Base-by-base conservation (phyloP, 1,140 invertebrate species). In the Tetramorium alpestre region DNA sequence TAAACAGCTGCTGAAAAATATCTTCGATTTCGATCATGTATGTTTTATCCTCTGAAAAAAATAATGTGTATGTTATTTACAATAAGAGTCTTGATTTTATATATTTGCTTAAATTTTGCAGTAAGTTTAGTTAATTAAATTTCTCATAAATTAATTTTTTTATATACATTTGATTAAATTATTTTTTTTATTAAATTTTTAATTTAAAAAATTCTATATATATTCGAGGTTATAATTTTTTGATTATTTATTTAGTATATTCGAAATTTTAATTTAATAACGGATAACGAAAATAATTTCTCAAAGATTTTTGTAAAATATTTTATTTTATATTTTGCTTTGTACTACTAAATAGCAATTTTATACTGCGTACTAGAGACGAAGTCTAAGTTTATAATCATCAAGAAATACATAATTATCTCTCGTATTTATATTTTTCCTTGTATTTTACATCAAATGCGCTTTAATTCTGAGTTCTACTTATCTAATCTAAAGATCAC, bases 1-100 rank as follows among this genome's bases (percentile, higher is more conserved):
- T 94, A 85, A 6, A 65, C 44, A 41, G 28, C n/a, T 8, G 28
- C 6, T 7, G 33, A 70, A 70, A 51, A 44, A 44, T 25, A n/a
- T 2, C 8, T 33, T 28, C n/a, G 3, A 41, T 22, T 41, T 62
- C 49, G 3, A 28, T 70, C 18, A 8, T 33, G 8, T 1, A 54
- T 72, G 3, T n/a, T 0, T 72, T 54, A 3, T 3, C 1, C 10
- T 33, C 8, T 10, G 5, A 72, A 28, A n/a, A 16, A 33, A 33
- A 18, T 33, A 51, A 54, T 51, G 41, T 44, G n/a, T 28, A 8
- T n/a, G 47, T 47, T 4, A 33, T 33, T 33, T 33, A 47, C 11
- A 33, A 33, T 51, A n/a, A 28, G 8, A 33, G 0, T 8, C 22
- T 49, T 18, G 25, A 33, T 51, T n/a, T 38, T 0, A 33, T 33